Percentiles rank a stretch among this genome's conserved stretches.
Conservation (phyloP, 92 coral and sea anemone species). For the Bergia sp. region DNA sequence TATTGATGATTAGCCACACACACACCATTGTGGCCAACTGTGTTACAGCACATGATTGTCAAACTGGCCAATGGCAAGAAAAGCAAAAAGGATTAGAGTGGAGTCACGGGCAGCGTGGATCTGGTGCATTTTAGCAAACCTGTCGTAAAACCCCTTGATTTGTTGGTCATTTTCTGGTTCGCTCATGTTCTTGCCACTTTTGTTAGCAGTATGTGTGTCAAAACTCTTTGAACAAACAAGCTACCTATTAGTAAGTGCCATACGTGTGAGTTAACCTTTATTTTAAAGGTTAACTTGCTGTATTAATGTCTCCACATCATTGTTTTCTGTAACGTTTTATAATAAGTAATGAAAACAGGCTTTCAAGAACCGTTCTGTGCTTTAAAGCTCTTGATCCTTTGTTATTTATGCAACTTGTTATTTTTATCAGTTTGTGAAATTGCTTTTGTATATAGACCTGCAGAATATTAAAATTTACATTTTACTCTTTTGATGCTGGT, state of each 20-base stretch:
- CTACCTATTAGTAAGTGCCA: too few relatives aligned
- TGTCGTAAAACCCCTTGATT: neutral
- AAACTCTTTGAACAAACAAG: neutral
- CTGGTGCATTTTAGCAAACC: neutral
- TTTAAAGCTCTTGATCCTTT: neutral
- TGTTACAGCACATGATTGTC: too few relatives aligned
- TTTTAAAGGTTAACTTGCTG: too few relatives aligned
- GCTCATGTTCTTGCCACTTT: neutral
- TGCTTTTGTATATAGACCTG: constrained; percentile 10
- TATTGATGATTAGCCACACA: too few relatives aligned
- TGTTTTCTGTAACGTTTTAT: too few relatives aligned
- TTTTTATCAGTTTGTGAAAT: neutral
- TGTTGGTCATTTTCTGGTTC: neutral
- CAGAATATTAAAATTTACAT: neutral
- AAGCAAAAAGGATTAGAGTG: too few relatives aligned
- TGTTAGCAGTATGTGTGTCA: neutral
- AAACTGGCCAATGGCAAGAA: too few relatives aligned
- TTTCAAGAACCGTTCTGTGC: neutral
- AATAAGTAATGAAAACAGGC: neutral
- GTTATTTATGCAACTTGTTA: neutral
- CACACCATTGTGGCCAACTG: too few relatives aligned
- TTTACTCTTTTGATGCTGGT: too few relatives aligned
- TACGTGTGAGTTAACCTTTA: too few relatives aligned
- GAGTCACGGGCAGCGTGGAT: too few relatives aligned
- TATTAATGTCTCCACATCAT: too few relatives aligned